Base-by-base conservation (phyloP, 2,888 invertebrate species). In the Acleris cristana region DNA sequence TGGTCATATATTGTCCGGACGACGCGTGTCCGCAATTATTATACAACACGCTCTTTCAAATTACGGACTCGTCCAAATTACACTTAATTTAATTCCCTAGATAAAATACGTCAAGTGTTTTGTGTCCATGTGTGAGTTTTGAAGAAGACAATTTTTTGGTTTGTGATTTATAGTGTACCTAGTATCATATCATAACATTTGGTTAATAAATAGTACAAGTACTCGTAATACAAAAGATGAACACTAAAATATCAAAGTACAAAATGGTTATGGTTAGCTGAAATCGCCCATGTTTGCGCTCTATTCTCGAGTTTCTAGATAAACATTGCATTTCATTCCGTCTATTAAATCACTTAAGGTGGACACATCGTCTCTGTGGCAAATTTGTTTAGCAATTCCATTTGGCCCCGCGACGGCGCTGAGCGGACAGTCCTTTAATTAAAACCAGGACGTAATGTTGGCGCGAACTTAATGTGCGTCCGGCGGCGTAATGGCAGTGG, bases 261-360 rank as follows among this genome's bases (percentile, higher is more conserved):
- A 30, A 61, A 55, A 44, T n/a, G 26, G 21, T 53, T 12, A 45
- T 48, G 34, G 52, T 44, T 21, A 23, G 45, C 56, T 34, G 49
- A 57, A 56, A 52, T 34, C 45, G 52, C 45, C 56, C 34, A 62
- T 62, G 54, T 45, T 56, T 62, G 21, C 23, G 21, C 49, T 60
- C 49, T 60, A 30, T 51, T 56, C 30, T 40, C 57, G 63, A 53
- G 58, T 63, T 85, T 85, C 86, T 86, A 86, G 86, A 87, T 82
- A 87, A 87, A 85, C 84, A 85, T 84, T 81, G 87, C 87, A 91
- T 91, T 91, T 89, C 92, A 90, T 91, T 86, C 86, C 90, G 89
- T 88, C 90, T 89, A 90, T 92, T 92, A 92, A 92, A 92, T 92
- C 92, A 92, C 92, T 92, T 91, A 89, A 91, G 92, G 92, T 92